Base-by-base conservation (phyloP, 2,888 invertebrate genomes). In the Xanthostigma xanthostigma region DNA sequence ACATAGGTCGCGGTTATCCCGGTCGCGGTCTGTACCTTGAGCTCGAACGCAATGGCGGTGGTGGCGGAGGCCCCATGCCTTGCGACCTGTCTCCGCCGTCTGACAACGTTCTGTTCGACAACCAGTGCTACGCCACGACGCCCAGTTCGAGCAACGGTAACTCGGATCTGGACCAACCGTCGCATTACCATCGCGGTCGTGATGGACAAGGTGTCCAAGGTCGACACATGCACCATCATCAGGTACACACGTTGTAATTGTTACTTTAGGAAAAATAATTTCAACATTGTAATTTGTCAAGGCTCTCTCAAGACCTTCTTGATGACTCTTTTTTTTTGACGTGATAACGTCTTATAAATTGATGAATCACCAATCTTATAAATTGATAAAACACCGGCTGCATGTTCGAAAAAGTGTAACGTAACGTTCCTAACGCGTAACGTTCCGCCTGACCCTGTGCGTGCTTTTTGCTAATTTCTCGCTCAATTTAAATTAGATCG, bases 41-140 rank as follows among this genome's bases (percentile, higher is more conserved):
- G 68, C 73, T 90, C 63, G 87, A 88, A 63, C 73, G 84, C 1
- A 79, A 79, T 61, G 64, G 77, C 48, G 69, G 69, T 49, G 70
- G 70, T 54, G 64, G 67, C 51, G 27, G 27, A 27, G 69, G 67
- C 58, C 75, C 76, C 41, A 64, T 66, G 38, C 66, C 71, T 58
- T 73, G 74, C 57, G 78, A 77, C 58, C 69, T 74, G 55, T 91
- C 91, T 1, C 92, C 92, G 47, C 90, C 92, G 4, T 92, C 92
- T 45, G 92, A 93, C 69, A 89, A 90, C 68, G 89, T 89, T 54
- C 85, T 90, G 73, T 92, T 92, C 67, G 92, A 93, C 76, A 91
- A 92, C 73, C 90, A 90, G 66, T 92, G 92, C 72, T 92, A 93
- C 69, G 92, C 92, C 36, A 92, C 92, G 41, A 92, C 92, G 38